Base-by-base conservation (phyloP, 2,797 vertebrate genomes). In the Acanthiza pusilla region DNA sequence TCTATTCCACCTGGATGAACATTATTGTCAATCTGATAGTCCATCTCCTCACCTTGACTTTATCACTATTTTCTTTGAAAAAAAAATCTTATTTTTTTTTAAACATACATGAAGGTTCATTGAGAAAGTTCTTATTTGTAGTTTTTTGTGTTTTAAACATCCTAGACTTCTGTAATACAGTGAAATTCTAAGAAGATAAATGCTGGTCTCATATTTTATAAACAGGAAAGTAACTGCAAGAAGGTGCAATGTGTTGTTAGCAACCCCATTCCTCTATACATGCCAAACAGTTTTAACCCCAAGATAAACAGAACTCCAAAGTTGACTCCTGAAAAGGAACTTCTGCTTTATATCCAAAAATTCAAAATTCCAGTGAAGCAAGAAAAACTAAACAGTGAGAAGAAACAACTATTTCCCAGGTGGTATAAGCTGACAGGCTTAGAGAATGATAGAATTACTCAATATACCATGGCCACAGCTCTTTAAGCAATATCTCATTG, bases 201-300 rank as follows among this genome's bases (percentile, higher is more conserved):
- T 0, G 2, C 11, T 80, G 16, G 13, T 71, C 12, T 82, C 45
- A 12, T 38, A 62, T 70, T 73, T 68, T 58, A 42, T 42, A 50
- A 62, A 60, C 18, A 20, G 6, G 9, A 55, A 67, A 71, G 48
- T 1, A 9, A 71, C 30, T 30, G 42, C 1, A 10, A 62, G 27
- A 7, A 89, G 10, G 16, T 17, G 58, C 13, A 34, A 18, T 0
- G 0, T 34, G 2, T 13, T 68, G 32, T 36, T 40, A 74, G 27
- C 25, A 62, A 54, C 3, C 9, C 26, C 53, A 22, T 29, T 70
- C n/a, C 62, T 70, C 83, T 55, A 0, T 1, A 4, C 0, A 0
- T 8, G 19, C 32, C 77, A 54, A 86, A 22, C 8, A 13, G 26
- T 67, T 91, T 63, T 61, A 93, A 71, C 16, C 8, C 13, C 11